Evolutionary conservation across 2,113 vertebrate species (phyloP).

Genomic region (Mesitornis unicolor): DNA sequence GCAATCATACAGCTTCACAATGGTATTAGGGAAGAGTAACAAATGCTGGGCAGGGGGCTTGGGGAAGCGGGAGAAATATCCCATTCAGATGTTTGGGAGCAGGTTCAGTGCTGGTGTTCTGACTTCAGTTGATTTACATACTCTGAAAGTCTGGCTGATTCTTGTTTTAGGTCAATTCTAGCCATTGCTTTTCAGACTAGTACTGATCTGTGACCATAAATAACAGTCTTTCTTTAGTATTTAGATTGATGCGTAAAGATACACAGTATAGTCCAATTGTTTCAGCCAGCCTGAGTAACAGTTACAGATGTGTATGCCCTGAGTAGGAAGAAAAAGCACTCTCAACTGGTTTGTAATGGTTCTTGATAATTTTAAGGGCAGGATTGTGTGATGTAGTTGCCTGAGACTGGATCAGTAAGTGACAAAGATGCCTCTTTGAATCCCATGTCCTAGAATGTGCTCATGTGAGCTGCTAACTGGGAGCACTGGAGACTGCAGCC

Average conservation of each 20-base stretch:
- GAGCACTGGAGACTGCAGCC: neutral
- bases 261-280: neutral
- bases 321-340: neutral
- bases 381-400: neutral
- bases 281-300: neutral
- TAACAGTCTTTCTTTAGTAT: neutral
- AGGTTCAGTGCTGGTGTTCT: neutral
- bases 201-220: neutral
- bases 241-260: neutral
- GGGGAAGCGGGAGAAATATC: neutral
- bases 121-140: neutral
- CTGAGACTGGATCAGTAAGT: neutral
- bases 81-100: neutral
- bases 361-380: neutral
- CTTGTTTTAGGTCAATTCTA: neutral
- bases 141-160: neutral
- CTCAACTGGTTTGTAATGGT: neutral
- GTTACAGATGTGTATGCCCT: too few species aligned
- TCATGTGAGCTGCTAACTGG: neutral
- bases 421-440: neutral
- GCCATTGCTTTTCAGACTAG: neutral
- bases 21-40: neutral
- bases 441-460: neutral
- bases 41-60: neutral
- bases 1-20: neutral